These are phyloP conservation scores for Bagarius yarrelli DNA, from an alignment of 2,113 vertebrate species.

Conservation along the genomic window DNA sequence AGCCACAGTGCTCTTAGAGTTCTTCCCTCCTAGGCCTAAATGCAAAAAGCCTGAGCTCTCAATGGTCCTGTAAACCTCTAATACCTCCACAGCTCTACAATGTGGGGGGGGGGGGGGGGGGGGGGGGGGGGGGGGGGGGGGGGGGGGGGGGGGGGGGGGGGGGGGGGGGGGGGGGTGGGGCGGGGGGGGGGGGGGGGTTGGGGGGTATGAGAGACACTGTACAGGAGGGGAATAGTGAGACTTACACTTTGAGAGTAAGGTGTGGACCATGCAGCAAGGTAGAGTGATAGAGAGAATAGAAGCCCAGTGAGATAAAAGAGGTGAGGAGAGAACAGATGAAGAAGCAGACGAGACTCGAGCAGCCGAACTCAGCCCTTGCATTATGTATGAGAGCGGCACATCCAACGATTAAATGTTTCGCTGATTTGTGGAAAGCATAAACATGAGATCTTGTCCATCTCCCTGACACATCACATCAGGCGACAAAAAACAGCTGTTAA, in stretches of 20 bases:
- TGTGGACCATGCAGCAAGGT: background rate
- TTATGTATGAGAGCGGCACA: slow-evolving; percentile 83
- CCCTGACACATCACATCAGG: slow-evolving; percentile 74
- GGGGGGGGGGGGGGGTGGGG: background rate
- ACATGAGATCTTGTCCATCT: slow-evolving; percentile 80
- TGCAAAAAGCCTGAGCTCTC: slow-evolving; percentile 34
- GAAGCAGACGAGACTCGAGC: background rate
- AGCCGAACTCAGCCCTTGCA: slow-evolving; percentile 66
- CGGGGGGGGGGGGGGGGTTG: background rate
- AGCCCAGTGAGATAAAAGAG: slow-evolving; percentile 1
- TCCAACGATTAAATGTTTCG: slow-evolving; percentile 83
- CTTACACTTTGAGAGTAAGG: background rate
- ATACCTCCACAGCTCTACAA: slow-evolving; percentile 14
- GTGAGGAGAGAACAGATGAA: slow-evolving; percentile 2
- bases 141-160: background rate
- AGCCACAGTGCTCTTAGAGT: slow-evolving; percentile 28
- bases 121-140: no score
- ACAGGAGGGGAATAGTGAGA: slow-evolving; percentile 10
- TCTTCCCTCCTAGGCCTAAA: slow-evolving; percentile 34
- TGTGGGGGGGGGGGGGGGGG: slow-evolving; percentile 4
- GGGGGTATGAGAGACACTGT: slow-evolving; percentile 11
- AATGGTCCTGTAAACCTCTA: slow-evolving; percentile 44
- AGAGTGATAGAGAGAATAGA: slow-evolving; percentile 13
- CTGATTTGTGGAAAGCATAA: slow-evolving; percentile 90
- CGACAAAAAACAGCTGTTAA: slow-evolving; percentile 71